These are phyloP conservation scores for Pempheris klunzingeri DNA, from an alignment of 2,797 vertebrate species.

Conservation along the genomic window DNA sequence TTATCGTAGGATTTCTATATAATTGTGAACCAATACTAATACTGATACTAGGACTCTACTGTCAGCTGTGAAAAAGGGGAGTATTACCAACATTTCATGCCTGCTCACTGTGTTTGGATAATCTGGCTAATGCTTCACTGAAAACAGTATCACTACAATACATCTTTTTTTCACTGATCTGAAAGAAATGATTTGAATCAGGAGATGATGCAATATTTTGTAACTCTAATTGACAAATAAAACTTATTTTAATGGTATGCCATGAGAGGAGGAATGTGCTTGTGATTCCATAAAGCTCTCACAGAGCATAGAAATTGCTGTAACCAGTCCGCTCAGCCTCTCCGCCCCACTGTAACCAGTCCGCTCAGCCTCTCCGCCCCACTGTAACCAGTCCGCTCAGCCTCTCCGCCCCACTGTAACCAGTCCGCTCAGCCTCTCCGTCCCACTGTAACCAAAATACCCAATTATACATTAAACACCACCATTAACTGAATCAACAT, in stretches of 20 bases:
- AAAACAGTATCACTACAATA: background rate
- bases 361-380: no score
- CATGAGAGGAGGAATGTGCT: background rate
- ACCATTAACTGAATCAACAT: background rate
- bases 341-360: no score
- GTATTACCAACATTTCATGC: background rate
- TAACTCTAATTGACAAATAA: background rate
- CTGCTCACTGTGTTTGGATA: background rate
- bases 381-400: no score
- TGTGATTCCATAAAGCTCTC: background rate
- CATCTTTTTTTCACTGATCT: background rate
- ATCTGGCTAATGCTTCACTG: background rate
- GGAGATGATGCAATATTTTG: background rate
- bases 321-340: no score
- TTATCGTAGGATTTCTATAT: background rate
- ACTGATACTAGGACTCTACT: background rate
- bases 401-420: no score
- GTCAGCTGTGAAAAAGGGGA: background rate
- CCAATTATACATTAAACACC: background rate
- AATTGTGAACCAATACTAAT: background rate
- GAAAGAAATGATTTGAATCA: background rate
- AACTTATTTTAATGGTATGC: background rate
- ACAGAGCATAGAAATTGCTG: background rate
- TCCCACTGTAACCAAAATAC: background rate
- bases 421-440: no score